Evolutionary conservation across 2,888 invertebrate genomes (phyloP), one percentile per base, ranked within the genome.

Genomic region (Julus scanicus): DNA sequence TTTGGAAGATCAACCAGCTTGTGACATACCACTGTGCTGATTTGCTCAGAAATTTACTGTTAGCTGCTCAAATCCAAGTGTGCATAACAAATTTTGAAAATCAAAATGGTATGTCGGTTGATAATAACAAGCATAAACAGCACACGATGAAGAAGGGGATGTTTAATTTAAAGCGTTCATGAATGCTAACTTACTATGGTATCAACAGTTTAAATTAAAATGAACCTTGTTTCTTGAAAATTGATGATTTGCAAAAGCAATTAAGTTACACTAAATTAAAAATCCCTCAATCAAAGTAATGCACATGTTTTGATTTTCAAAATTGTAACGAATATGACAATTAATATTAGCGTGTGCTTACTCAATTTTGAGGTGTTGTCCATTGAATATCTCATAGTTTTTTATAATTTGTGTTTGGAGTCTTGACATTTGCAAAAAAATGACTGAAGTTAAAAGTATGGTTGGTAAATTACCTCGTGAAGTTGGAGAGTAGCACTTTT

Each of bases 41-140:
- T 71, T 71, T 71, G 71, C 71, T 71, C 71, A 71, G 71, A 29
- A 71, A 71, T 71, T 29, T 29, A 29, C 71, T 71, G 29, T 71
- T 29, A 71, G n/a, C 20, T 71, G 71, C 71, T 71, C 71, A 71
- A 71, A 71, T 71, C 29, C 29, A 71, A 9, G 5, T 71, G 71
- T 9, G 71, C 71, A 2, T 9, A n/a, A 71, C 29, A 71, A 20
- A 29, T 71, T n/a, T 71, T 71, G 11, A 71, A 71, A 71, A 29
- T 29, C 9, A 17, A 63, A 71, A 71, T 29, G 29, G 71, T 9
- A 29, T 29, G 57, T n/a, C 29, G 29, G 11, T 11, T 29, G 9
- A 29, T n/a, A 71, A 29, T 71, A 29, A 29, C 29, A 9, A n/a
- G 71, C 29, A n/a, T 71, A 71, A 3, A 71, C 9, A 2, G n/a